Base-by-base conservation (phyloP, 2,888 invertebrate species). In the Ophion ventricosus region DNA sequence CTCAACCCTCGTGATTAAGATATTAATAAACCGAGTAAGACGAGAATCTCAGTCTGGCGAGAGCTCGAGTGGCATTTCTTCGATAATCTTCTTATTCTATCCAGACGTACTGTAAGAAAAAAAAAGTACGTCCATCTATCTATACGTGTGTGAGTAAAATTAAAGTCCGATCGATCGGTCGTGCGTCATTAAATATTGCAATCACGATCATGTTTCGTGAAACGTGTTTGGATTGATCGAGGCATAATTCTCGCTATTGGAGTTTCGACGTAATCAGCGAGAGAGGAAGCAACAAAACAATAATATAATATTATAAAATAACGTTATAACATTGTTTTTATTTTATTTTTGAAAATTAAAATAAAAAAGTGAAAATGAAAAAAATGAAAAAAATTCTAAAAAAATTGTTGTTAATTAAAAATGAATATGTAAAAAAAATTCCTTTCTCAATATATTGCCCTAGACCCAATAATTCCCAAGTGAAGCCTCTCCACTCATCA, bases 1-100 rank as follows among this genome's bases (percentile, higher is more conserved):
- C 75, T 79, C 40, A 77, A 69, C 64, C 72, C 57, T 79, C 81
- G 87, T 87, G 84, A 87, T 87, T 85, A 88, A 88, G 88, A 88
- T 87, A 87, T 86, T 87, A 86, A 88, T 87, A 88, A 86, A 74
- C 14, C 43, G 76, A 76, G 54, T 59, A 67, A 73, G 64, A 73
- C 56, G 81, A 64, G 81, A 72, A 75, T 81, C 84, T 79, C 63
- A 76, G 82, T 69, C 76, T 82, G 66, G 73, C 70, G 73, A 54
- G 77, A 69, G 43, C 66, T 77, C 49, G 75, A 81, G 76, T 56
- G 69, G 77, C 76, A 82, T 82, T 85, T 83, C 83, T 80, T 85
- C 75, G 82, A 80, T 85, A 87, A 87, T 85, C 86, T 76, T 76
- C 67, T 81, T 70, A 74, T 69, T 61, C 61, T 76, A 70, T 75